Conservation (phyloP, 2,797 vertebrate species). For the Sardinella longiceps region DNA sequence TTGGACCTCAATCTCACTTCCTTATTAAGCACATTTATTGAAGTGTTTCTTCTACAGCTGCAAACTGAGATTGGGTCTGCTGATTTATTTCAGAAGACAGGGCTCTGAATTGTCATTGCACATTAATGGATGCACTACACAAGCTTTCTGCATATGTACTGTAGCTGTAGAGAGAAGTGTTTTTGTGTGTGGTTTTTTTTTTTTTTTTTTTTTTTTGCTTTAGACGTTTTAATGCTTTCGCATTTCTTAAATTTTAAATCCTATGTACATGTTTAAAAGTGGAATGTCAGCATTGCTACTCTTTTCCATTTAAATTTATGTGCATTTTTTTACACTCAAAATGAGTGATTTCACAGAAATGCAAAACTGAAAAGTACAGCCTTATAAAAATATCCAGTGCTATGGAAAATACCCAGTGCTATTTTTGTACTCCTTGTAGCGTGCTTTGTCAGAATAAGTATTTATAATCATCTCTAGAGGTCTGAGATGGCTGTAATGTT, state of each 20-base stretch:
- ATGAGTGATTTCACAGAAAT: constrained; percentile 16
- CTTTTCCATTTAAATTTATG: not conserved
- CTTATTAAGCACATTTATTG: not conserved
- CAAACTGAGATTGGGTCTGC: not conserved
- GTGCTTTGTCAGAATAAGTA: not conserved
- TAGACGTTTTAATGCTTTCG: not conserved
- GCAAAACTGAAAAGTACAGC: not conserved
- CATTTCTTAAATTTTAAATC: not conserved
- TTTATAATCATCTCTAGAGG: constrained; percentile 9
- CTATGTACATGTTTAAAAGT: not conserved
- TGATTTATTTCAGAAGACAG: not conserved
- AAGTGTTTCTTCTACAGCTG: not conserved
- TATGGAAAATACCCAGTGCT: not conserved
- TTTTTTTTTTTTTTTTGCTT: not conserved
- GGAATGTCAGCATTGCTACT: not conserved
- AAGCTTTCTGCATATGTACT: not conserved
- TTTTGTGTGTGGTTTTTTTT: not conserved
- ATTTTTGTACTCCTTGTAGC: not conserved
- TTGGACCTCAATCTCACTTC: not conserved
- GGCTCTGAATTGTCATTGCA: not conserved
- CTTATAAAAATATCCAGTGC: not conserved
- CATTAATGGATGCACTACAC: not conserved
- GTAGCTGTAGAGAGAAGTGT: not conserved
- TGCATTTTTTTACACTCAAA: not conserved
- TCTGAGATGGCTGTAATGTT: constrained; percentile 45